A percentile compares a stretch with the other conserved stretches of the same genome.
Conservation (phyloP, 1,140 invertebrate species). For the Trichonephila clavipes region DNA sequence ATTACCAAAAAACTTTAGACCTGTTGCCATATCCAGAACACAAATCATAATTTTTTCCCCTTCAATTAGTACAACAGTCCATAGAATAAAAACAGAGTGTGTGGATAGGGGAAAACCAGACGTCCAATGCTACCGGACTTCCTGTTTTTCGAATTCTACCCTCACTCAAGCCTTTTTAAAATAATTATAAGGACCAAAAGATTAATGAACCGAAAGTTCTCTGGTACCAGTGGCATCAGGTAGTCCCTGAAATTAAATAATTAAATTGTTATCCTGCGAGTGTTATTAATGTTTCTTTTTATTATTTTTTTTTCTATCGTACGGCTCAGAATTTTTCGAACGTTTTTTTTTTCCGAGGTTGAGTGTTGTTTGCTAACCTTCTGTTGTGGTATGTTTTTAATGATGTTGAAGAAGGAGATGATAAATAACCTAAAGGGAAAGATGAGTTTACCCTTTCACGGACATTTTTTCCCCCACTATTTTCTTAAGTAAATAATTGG, state of each 20-base stretch:
- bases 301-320: neutral
- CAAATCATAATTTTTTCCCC: no score
- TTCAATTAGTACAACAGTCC: neutral
- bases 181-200: constrained; percentile 25
- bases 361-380: neutral
- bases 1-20: neutral
- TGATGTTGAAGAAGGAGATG: neutral
- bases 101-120: neutral
- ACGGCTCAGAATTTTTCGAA: neutral
- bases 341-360: neutral
- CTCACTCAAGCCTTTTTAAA: constrained; percentile 20
- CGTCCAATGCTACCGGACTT: neutral
- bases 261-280: constrained; percentile 9
- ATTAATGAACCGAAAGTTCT: constrained; percentile 25
- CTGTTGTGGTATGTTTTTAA: constrained; percentile 14
- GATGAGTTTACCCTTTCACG: neutral
- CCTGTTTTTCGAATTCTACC: neutral
- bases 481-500: constrained; percentile 22
- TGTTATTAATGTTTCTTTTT: constrained; percentile 26
- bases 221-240: neutral
- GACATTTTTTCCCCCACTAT: neutral
- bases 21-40: neutral
- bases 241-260: constrained; percentile 27
- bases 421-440: constrained; percentile 8
- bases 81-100: neutral